Conservation (phyloP, 2,797 vertebrate species). For the Buphagus erythrorhynchus region DNA sequence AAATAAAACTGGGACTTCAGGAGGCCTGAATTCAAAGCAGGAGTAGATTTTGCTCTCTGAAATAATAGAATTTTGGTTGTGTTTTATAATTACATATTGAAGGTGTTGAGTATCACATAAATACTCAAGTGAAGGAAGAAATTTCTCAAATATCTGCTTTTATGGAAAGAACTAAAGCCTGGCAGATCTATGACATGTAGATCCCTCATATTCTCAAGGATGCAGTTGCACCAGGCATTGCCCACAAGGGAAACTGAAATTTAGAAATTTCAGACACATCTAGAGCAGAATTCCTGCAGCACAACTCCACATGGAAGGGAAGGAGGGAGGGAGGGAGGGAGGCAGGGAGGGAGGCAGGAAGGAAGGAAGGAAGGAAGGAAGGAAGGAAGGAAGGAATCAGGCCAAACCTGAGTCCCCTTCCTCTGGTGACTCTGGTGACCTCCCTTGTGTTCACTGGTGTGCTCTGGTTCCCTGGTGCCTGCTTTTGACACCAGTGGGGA, state of each 20-base stretch:
- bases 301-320: neutral
- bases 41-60: neutral
- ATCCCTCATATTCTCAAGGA: neutral
- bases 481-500: neutral
- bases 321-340: no score
- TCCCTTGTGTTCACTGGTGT: neutral
- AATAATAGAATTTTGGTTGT: neutral
- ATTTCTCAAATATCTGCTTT: neutral
- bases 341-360: neutral
- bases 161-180: neutral
- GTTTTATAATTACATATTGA: conserved; percentile 22
- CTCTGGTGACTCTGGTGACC: no score
- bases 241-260: neutral
- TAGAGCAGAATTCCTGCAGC: neutral
- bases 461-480: neutral
- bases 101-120: conserved; percentile 3
- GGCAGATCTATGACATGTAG: neutral
- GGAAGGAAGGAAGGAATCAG: neutral
- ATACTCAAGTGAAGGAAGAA: neutral
- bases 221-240: neutral
- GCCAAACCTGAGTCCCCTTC: neutral
- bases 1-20: conserved; percentile 41
- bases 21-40: conserved; percentile 23
- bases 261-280: neutral
- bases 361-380: neutral